Base-by-base conservation (phyloP, 2,888 invertebrate species). In the Cheilosia grossa region DNA sequence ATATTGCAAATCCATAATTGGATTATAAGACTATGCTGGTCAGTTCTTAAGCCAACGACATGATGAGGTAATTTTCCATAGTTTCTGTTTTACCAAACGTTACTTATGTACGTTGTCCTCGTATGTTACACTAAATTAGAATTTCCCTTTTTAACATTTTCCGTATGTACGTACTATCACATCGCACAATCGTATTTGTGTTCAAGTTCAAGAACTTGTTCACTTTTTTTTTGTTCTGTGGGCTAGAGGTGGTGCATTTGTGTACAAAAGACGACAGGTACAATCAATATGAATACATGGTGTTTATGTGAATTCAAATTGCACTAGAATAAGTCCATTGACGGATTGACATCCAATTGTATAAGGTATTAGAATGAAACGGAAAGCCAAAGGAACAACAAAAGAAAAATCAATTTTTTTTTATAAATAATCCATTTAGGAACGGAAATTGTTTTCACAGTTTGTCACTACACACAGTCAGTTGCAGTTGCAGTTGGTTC, bases 201-300 rank as follows among this genome's bases (percentile, higher is more conserved):
- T 77, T 70, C 70, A 82, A 82, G 82, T 82, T 82, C 82, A 82
- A 82, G 82, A 49, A 63, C 61, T 37, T 24, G 10, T 7, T 27
- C 61, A 63, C 17, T 63, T 59, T 42, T 30, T 51, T 51, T 19
- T 37, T 7, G 1, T 19, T 37, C 6, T 7, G 17, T 44, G 13
- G 13, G 9, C 7, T 53, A 51, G 15, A 42, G 17, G 37, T 58
- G 30, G 51, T 53, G n/a, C 15, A 13, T 54, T 63, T 49, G 37
- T 72, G 33, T 47, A 59, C 40, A 59, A 74, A 74, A 79, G 47
- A 80, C 74, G 74, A 82, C 78, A 69, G 56, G 21, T 56, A 37
- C 83, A 83, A 83, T 83, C 79, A 80, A 80, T 83, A 83, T 83
- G 79, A 73, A 73, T 66, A 80, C 70, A 74, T 58, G 58, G 49